Base-by-base conservation (phyloP, 37 sponge, comb jelly and placozoan species). In the Geodia barretti region DNA sequence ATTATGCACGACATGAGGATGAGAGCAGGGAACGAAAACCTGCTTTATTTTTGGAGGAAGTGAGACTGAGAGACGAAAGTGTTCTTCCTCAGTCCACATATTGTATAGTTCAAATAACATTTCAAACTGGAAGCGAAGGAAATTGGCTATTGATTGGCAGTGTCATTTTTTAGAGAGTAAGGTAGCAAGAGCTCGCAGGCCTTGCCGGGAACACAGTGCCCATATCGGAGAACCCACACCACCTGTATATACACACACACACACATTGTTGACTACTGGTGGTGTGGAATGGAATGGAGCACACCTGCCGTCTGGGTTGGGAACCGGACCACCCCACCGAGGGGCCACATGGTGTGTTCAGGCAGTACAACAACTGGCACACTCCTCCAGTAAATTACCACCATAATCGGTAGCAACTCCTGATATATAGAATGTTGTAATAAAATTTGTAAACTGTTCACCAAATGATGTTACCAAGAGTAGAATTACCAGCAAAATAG, bases 301-400 rank as follows among this genome's bases (percentile, higher is more conserved):
- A 41, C 28, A 84, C 85, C 85, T 69, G 78, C 69, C 41, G 64
- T 41, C 7, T 72, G 79, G 21, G 79, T 86, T 21, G 86, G 86
- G 43, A 70, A 86, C 72, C 74, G 36, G 34, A 86, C 43, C 17
- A 79, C 3, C 1, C 68, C 4, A 28, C 72, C 0, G 5, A 78
- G 59, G 5, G 86, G 86, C 79, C 79, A 79, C 28, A 86, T 33
- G 30, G 24, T 3, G 24, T 70, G 28, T n/a, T 54, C 25, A 29
- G 72, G 64, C 17, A 79, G 29, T 14, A 8, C 11, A 2, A 72
- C 41, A 4, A 86, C 86, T 40, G 79, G 79, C 26, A 4, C 39
- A 5, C 32, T 5, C 21, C 83, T 39, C 36, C 74, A 32, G 17
- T 4, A 28, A 21, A 83, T 0, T n/a, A 83, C 58, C 26, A 74